phyloP scores from a whole-genome alignment of 2,113 vertebrate genomes.

The Ciconia maguari region DNA sequence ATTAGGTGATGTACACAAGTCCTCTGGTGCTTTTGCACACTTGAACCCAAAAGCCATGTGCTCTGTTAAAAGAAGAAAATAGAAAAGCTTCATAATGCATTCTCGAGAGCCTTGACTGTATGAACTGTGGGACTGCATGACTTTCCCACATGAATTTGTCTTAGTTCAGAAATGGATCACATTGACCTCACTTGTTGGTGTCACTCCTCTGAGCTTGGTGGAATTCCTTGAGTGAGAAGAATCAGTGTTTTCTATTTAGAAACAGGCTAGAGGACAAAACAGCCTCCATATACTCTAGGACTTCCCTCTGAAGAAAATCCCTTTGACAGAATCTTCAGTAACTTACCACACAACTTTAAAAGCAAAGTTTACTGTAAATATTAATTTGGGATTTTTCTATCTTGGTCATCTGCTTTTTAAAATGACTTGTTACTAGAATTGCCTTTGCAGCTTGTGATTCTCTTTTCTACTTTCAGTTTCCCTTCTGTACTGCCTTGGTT shows the following conservation, averaged over 20 bases:
- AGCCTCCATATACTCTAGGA: neutral
- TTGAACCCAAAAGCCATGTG: neutral
- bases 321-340: conserved; percentile 32
- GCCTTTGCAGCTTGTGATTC: conserved; percentile 28
- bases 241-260: neutral
- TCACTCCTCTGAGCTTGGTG: neutral
- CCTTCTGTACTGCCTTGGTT: conserved; percentile 3
- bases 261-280: neutral
- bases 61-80: neutral
- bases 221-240: neutral
- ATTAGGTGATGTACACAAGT: neutral
- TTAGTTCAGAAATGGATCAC: neutral
- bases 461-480: conserved; percentile 57
- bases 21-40: neutral
- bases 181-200: neutral
- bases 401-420: conserved; percentile 38
- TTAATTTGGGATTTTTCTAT: conserved; percentile 48
- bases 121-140: neutral
- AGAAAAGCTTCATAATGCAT: neutral
- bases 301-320: conserved; percentile 57
- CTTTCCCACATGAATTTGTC: neutral
- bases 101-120: neutral
- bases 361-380: conserved; percentile 56
- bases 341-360: conserved; percentile 21
- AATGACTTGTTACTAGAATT: conserved; percentile 55